A percentile compares a stretch with the other conserved stretches of the same genome.
These are phyloP conservation scores for Nannoperca obscura DNA, from an alignment of 2,797 vertebrate genomes.

Conservation along the genomic window DNA sequence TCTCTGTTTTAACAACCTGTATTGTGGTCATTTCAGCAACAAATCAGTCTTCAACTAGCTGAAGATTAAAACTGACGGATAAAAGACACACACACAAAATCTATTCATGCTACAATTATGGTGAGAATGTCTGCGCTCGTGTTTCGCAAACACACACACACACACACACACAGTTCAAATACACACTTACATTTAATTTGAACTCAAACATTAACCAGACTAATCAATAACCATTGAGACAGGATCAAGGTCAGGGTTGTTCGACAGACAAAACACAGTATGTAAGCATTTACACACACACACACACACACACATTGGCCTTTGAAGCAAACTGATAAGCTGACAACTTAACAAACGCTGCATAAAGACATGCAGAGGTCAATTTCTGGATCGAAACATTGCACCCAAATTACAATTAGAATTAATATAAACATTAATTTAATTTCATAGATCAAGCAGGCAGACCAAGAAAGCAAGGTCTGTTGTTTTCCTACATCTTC, in stretches of 20 bases:
- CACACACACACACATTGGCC: background rate
- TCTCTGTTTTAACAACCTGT: conserved; percentile 21
- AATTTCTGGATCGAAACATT: conserved; percentile 22
- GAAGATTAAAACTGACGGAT: conserved; percentile 24
- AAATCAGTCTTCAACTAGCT: conserved; percentile 15
- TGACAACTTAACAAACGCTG: conserved; percentile 10
- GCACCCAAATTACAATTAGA: conserved; percentile 3
- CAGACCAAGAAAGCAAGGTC: background rate
- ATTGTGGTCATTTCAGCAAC: conserved; percentile 11
- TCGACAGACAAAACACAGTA: conserved; percentile 15
- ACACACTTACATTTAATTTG: conserved; percentile 38
- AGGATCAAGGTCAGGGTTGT: conserved; percentile 52
- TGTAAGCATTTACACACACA: background rate
- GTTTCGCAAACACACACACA: background rate
- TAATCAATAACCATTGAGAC: conserved; percentile 53
- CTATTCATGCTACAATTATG: conserved; percentile 5
- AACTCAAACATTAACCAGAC: conserved; percentile 42
- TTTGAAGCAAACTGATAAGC: conserved; percentile 1
- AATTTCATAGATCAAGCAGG: background rate
- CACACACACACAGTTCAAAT: conserved; percentile 1
- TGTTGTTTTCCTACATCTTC: background rate
- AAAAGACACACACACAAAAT: conserved; percentile 8
- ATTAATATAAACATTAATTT: conserved; percentile 7
- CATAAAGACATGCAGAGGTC: conserved; percentile 14
- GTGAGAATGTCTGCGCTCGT: background rate